phyloP scores from a whole-genome alignment of 2,888 invertebrate genomes.

The Epistrophe grossulariae region DNA sequence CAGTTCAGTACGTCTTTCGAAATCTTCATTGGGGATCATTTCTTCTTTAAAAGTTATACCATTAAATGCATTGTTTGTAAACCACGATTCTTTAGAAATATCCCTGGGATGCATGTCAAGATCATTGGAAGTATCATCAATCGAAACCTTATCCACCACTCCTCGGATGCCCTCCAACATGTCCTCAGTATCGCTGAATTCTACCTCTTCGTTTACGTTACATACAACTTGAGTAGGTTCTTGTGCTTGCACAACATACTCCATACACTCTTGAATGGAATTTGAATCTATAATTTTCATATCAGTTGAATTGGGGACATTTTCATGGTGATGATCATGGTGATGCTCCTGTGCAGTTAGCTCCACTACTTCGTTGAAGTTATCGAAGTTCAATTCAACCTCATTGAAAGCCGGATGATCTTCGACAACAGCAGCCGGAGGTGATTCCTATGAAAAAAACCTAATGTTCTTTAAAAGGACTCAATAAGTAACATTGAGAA shows the following conservation, averaged over 20 bases:
- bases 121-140: conserved; percentile 83
- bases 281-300: conserved; percentile 74
- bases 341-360: conserved; percentile 53
- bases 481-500: background rate
- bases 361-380: conserved; percentile 77
- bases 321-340: conserved; percentile 47
- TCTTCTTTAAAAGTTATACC: conserved; percentile 62
- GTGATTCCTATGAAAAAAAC: conserved; percentile 17
- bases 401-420: conserved; percentile 81
- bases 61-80: conserved; percentile 74
- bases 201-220: conserved; percentile 84
- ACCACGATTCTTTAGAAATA: conserved; percentile 62
- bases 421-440: conserved; percentile 22
- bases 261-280: conserved; percentile 61
- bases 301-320: conserved; percentile 56
- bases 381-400: conserved; percentile 81
- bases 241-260: conserved; percentile 56
- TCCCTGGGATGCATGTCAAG: conserved; percentile 80
- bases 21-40: conserved; percentile 30
- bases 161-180: conserved; percentile 93
- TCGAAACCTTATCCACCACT: conserved; percentile 87
- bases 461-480: background rate
- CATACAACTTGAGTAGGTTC: conserved; percentile 58
- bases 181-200: conserved; percentile 94
- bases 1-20: conserved; percentile 26